Base-by-base conservation (phyloP, 2,797 vertebrate genomes). In the Halcyon chelicuti region DNA sequence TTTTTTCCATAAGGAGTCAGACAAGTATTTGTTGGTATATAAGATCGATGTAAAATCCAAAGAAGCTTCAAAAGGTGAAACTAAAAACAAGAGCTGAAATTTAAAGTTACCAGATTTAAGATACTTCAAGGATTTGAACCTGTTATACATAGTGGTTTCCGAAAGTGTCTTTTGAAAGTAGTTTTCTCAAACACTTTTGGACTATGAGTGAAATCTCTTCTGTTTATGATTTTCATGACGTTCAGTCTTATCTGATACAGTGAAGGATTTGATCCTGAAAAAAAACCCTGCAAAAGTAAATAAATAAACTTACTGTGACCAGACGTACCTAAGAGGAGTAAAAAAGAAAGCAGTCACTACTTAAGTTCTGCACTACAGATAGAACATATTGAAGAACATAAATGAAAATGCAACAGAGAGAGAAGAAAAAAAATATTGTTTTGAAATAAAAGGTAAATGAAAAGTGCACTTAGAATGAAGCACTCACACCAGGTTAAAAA, bases 171-270 rank as follows among this genome's bases (percentile, higher is more conserved):
- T 94, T 92, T 67, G 57, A 93, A 80, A 86, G 20, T 35, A 52
- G 39, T 73, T 89, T 91, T 89, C 70, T 21, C 17, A 89, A 77
- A 51, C 6, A 61, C n/a, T 77, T 93, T 51, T 26, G n/a, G 54
- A 25, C 21, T 62, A 25, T 37, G 29, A 95, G 28, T 55, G 49
- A 96, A 90, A 93, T 78, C 19, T 65, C 12, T 86, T 79, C 33
- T 60, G 31, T 92, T 95, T 73, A 71, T 62, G 90, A 87, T 93
- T 93, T 95, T 83, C n/a, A 12, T 73, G 39, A 52, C n/a, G 5
- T 76, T 92, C 72, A 66, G 31, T 88, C 63, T 68, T 74, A 72
- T 76, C 35, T 87, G 44, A 67, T 88, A 52, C 12, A 74, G 35
- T 61, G 35, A 96, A 82, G 39, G 44, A 76, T 42, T 77, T 76